Percentiles rank a stretch among this genome's conserved stretches.
Evolutionary conservation across 2,888 invertebrate species (phyloP).

Genomic region (Melangyna quadrimaculata): DNA sequence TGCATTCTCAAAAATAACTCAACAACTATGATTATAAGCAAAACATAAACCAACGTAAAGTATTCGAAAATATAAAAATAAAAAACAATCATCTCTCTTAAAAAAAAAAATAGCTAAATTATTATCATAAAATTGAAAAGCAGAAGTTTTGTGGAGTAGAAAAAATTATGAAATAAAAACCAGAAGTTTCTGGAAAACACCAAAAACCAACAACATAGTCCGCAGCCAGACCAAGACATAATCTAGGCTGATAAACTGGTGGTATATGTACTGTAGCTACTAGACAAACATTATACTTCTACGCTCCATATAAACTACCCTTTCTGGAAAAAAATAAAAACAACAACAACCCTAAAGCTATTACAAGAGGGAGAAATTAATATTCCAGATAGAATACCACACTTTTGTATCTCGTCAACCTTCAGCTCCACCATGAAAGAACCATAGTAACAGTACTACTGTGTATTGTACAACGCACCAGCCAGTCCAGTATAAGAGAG

Average conservation of each 20-base stretch:
- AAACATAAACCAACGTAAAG: background rate
- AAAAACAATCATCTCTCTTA: constrained; percentile 39
- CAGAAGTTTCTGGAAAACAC: constrained; percentile 33
- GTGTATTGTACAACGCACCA: background rate
- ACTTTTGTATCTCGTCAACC: constrained; percentile 37
- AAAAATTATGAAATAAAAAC: constrained; percentile 57
- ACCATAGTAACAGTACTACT: background rate
- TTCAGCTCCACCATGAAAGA: constrained; percentile 2
- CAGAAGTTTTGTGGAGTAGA: constrained; percentile 8
- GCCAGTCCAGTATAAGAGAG: background rate
- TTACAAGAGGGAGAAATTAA: constrained; percentile 62
- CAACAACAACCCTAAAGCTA: constrained; percentile 24
- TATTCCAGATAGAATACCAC: constrained; percentile 54
- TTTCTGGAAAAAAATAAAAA: background rate
- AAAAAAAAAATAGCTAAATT: background rate
- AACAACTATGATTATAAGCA: constrained; percentile 7
- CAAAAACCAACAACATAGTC: background rate
- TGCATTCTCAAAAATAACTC: constrained; percentile 13
- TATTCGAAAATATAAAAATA: constrained; percentile 9
- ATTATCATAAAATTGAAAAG: constrained; percentile 55
- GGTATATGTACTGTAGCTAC: too few relatives aligned
- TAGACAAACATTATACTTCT: constrained; percentile 11
- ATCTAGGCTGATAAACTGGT: constrained; percentile 35
- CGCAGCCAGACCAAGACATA: constrained; percentile 10
- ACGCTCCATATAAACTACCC: constrained; percentile 4